A percentile compares a stretch with the other conserved stretches of the same genome.
These are phyloP conservation scores for Gonatopus flavifemur DNA, from an alignment of 1,140 invertebrate genomes.

Conservation along the genomic window DNA sequence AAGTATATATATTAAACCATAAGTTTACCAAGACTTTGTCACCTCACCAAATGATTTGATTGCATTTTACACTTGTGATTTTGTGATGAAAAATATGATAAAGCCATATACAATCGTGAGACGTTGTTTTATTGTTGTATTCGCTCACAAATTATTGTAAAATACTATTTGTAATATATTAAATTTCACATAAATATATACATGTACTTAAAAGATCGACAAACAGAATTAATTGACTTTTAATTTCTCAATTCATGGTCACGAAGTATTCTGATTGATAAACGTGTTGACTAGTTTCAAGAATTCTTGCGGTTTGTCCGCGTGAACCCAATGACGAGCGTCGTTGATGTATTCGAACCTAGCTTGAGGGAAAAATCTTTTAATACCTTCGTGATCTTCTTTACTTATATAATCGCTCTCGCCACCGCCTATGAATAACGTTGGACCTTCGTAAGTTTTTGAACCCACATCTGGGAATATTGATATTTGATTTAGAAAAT, in stretches of 20 bases:
- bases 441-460: constrained; percentile 67
- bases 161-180: constrained; percentile 18
- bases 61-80: too few species aligned
- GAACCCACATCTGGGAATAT: constrained; percentile 62
- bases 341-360: constrained; percentile 73
- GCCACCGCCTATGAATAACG: constrained; percentile 80
- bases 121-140: constrained; percentile 16
- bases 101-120: constrained; percentile 7
- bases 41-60: too few species aligned
- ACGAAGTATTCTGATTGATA: constrained; percentile 30
- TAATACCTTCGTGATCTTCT: constrained; percentile 69
- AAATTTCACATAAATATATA: constrained; percentile 30
- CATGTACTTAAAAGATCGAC: constrained; percentile 36
- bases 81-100: too few species aligned
- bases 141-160: constrained; percentile 12
- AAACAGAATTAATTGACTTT: too few species aligned
- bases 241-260: constrained; percentile 1
- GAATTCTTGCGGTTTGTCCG: constrained; percentile 85
- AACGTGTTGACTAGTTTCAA: constrained; percentile 59
- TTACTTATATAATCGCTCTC: constrained; percentile 76
- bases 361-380: constrained; percentile 75
- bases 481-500: constrained; percentile 67
- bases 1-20: too few species aligned
- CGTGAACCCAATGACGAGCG: constrained; percentile 91
- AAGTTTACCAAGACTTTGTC: too few species aligned